phyloP scores from a whole-genome alignment of 2,113 vertebrate species.

The Scolopax mira region DNA sequence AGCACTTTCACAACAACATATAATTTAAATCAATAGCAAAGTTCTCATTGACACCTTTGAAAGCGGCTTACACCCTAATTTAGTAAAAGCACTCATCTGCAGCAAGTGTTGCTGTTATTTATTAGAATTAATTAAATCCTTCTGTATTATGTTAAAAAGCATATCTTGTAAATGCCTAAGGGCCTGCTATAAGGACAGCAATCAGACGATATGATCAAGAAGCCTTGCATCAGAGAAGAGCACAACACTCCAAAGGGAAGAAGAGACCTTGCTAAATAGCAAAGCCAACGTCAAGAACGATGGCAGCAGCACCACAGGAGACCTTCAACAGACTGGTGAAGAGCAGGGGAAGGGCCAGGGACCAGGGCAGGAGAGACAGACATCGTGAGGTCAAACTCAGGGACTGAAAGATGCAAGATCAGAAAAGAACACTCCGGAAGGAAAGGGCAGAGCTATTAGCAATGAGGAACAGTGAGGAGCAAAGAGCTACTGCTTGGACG shows the following conservation, averaged over 20 bases:
- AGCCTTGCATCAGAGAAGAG: not conserved
- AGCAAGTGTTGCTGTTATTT: not conserved
- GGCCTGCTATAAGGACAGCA: not conserved
- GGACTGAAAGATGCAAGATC: not conserved
- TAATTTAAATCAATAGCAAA: constrained; percentile 8
- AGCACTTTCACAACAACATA: not conserved
- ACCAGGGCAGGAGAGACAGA: not conserved
- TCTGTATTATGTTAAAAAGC: not conserved
- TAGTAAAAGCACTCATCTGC: not conserved
- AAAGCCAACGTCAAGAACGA: not conserved
- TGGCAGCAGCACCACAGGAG: not conserved
- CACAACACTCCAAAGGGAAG: not conserved
- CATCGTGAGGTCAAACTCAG: not conserved
- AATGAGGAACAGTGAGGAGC: not conserved
- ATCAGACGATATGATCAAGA: not conserved
- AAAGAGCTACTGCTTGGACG: not conserved
- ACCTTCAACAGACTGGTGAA: too few relatives aligned
- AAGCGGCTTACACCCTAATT: not conserved
- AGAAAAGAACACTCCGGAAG: not conserved
- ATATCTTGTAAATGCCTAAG: not conserved
- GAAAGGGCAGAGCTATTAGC: not conserved
- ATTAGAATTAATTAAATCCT: not conserved
- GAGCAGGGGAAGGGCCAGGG: not conserved
- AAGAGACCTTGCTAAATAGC: not conserved
- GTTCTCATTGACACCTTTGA: not conserved